phyloP scores from a whole-genome alignment of 2,888 invertebrate species.

The Mesorhabditis spiculigera region DNA sequence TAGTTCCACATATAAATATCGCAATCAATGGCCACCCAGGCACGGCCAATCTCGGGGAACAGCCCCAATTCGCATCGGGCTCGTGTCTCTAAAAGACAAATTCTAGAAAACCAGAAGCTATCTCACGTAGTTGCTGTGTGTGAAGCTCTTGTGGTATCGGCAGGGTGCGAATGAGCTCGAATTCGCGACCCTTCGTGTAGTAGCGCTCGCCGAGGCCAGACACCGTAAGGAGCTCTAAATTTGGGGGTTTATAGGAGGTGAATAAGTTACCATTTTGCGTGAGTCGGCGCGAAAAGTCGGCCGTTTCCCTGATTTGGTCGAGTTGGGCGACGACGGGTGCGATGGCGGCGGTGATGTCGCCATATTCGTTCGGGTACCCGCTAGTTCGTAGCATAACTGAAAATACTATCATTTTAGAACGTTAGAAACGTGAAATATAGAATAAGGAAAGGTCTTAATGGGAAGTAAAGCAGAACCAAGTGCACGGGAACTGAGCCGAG shows the following conservation, averaged over 20 bases:
- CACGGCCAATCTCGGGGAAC: constrained; percentile 89
- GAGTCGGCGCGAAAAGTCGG: constrained; percentile 26
- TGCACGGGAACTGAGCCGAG: too few species aligned
- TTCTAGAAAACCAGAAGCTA: background rate
- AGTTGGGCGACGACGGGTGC: constrained; percentile 23
- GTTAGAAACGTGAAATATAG: too few species aligned
- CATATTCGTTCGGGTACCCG: background rate
- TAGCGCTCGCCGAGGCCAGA: constrained; percentile 41
- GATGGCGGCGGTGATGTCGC: background rate
- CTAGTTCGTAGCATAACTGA: too few species aligned
- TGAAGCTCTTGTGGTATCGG: constrained; percentile 47
- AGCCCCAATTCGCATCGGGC: constrained; percentile 94
- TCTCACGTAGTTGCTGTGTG: constrained; percentile 48
- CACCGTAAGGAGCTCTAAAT: constrained; percentile 28
- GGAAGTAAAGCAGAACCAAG: too few species aligned
- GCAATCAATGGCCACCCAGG: constrained; percentile 95
- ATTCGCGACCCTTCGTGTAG: constrained; percentile 33
- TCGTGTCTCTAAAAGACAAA: constrained; percentile 74
- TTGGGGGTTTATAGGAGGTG: too few species aligned
- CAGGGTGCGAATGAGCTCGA: constrained; percentile 24
- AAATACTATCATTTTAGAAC: too few species aligned
- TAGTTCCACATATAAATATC: constrained; percentile 98
- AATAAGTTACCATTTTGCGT: constrained; percentile 24
- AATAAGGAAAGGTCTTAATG: too few species aligned
- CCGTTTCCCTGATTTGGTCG: constrained; percentile 25